Conservation (phyloP, 2,888 invertebrate species). For the Polia nebulosa region DNA sequence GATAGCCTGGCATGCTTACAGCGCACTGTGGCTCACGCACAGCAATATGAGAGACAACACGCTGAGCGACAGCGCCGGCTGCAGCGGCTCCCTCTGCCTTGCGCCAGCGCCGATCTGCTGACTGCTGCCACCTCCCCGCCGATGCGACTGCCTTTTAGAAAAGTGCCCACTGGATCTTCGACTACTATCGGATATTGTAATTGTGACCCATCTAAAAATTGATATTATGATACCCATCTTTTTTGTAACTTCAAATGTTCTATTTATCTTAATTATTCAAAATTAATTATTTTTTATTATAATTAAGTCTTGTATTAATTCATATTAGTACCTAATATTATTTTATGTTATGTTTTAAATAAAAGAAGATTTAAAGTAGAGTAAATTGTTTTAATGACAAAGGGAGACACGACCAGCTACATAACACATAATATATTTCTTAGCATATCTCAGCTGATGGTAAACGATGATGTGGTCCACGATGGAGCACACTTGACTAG, state of each 20-base stretch:
- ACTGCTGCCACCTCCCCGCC: constrained; percentile 78
- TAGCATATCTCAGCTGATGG: too few species aligned
- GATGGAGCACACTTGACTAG: too few species aligned
- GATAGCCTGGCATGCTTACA: too few species aligned
- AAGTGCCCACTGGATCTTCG: constrained; percentile 57
- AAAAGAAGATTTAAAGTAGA: too few species aligned
- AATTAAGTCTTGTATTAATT: too few species aligned
- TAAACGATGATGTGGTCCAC: too few species aligned
- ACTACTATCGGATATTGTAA: constrained; percentile 53
- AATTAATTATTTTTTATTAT: not conserved
- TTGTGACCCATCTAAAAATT: constrained; percentile 71
- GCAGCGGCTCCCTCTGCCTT: constrained; percentile 66
- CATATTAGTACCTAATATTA: too few species aligned
- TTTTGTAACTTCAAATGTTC: constrained; percentile 9
- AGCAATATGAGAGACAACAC: constrained; percentile 75
- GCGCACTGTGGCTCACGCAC: constrained; percentile 78
- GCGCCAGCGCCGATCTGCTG: too few species aligned
- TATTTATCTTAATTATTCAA: not conserved
- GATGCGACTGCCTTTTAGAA: constrained; percentile 70
- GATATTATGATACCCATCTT: constrained; percentile 77
- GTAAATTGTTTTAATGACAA: too few species aligned
- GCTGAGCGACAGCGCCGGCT: constrained; percentile 76
- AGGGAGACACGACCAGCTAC: too few species aligned
- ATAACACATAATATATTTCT: too few species aligned
- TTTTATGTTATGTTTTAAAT: too few species aligned